Evolutionary conservation across 2,797 vertebrate genomes (phyloP).

Genomic region (Esox lucius): DNA sequence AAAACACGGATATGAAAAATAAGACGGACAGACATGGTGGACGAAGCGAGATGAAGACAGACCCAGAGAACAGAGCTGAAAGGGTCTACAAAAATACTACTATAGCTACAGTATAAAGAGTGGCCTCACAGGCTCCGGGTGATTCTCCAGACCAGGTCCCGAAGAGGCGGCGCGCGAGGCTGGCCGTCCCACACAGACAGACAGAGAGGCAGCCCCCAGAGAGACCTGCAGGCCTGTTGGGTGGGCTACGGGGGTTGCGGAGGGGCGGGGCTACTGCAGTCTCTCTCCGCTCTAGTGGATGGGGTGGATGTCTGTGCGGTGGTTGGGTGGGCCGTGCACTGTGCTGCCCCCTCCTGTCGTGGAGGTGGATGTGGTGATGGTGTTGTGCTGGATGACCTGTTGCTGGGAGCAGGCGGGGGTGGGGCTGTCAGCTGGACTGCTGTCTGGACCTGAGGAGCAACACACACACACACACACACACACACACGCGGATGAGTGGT

Average conservation of each 20-base stretch:
- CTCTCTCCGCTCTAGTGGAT: constrained; percentile 85
- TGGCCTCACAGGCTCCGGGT: constrained; percentile 80
- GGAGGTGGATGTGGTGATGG: constrained; percentile 93
- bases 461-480: constrained; percentile 13
- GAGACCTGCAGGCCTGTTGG: too few relatives aligned
- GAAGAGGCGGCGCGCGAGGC: constrained; percentile 43
- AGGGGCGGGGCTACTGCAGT: constrained; percentile 34
- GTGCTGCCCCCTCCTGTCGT: constrained; percentile 85
- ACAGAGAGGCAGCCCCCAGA: constrained; percentile 10
- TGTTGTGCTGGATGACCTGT: constrained; percentile 99
- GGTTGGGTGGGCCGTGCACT: constrained; percentile 89
- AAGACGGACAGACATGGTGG: constrained; percentile 62
- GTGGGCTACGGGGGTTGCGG: too few relatives aligned
- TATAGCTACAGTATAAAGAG: constrained; percentile 71
- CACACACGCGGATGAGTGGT: background rate
- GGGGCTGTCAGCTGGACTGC: constrained; percentile 92
- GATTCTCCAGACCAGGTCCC: constrained; percentile 72
- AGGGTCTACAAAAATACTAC: constrained; percentile 74
- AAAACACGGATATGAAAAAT: constrained; percentile 78
- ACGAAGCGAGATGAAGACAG: constrained; percentile 39
- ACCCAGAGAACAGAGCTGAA: constrained; percentile 43
- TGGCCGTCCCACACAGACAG: constrained; percentile 5
- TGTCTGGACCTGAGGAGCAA: constrained; percentile 90
- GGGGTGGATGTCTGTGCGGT: constrained; percentile 97
- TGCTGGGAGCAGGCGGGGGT: constrained; percentile 91